A percentile compares a stretch with the other conserved stretches of the same genome.
phyloP scores from a whole-genome alignment of 2,888 invertebrate genomes.

The Coleophora flavipennella region DNA sequence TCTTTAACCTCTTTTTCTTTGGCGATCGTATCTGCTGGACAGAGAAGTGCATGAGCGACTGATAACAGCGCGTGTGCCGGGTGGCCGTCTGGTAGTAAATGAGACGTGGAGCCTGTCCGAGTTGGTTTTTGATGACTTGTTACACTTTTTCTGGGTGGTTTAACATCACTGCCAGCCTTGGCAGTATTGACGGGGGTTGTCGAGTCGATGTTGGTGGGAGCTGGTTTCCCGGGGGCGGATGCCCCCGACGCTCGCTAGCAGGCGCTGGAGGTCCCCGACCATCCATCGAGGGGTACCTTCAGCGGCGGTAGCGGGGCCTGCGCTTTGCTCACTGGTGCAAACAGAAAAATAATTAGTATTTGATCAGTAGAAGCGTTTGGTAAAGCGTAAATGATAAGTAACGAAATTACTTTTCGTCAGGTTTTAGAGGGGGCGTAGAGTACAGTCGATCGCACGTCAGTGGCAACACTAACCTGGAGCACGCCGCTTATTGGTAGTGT shows the following conservation, averaged over 20 bases:
- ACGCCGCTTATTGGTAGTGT: no score
- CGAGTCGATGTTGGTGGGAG: constrained; percentile 14
- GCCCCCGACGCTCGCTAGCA: constrained; percentile 68
- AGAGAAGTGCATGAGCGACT: constrained; percentile 50
- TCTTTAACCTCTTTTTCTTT: constrained; percentile 3
- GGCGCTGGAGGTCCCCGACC: constrained; percentile 69
- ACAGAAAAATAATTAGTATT: no score
- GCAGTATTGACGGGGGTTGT: constrained; percentile 34
- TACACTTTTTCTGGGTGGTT: constrained; percentile 2
- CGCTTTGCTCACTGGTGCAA: constrained; percentile 64
- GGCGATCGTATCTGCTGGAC: constrained; percentile 40
- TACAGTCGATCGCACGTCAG: no score
- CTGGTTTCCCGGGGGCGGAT: constrained; percentile 24
- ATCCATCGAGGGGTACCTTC: constrained; percentile 67
- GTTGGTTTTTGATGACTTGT: constrained; percentile 2
- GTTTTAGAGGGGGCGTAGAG: no score
- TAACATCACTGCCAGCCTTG: constrained; percentile 31
- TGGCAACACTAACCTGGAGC: no score
- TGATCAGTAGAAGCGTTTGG: no score
- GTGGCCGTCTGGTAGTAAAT: constrained; percentile 37
- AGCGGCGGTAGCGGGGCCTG: constrained; percentile 76
- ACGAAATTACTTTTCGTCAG: no score
- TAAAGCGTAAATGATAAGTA: no score
- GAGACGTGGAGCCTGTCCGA: constrained; percentile 22
- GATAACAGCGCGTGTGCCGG: constrained; percentile 47